These are phyloP conservation scores for Leptinotarsa lineolata DNA, from an alignment of 1,140 invertebrate genomes.

Conservation along the genomic window DNA sequence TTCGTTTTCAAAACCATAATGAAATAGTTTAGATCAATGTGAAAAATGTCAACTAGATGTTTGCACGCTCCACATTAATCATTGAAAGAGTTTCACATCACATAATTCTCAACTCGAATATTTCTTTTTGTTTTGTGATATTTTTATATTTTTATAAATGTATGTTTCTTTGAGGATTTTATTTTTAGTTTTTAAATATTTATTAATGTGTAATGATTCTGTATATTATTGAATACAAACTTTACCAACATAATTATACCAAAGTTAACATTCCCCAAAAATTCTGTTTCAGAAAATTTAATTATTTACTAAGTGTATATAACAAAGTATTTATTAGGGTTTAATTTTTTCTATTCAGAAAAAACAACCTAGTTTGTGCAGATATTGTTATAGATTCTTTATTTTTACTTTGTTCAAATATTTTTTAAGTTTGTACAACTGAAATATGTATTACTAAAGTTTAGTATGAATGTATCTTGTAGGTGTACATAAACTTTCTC, in stretches of 20 bases:
- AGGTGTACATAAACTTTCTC: slow-evolving; percentile 29
- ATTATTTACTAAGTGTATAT: slow-evolving; percentile 54
- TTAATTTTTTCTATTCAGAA: slow-evolving; percentile 38
- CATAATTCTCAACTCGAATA: slow-evolving; percentile 25
- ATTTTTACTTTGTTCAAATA: slow-evolving; percentile 41
- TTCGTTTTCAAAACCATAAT: not conserved
- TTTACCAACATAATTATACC: slow-evolving; percentile 59
- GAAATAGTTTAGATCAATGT: slow-evolving; percentile 6
- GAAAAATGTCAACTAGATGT: slow-evolving; percentile 35
- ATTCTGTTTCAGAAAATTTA: slow-evolving; percentile 51
- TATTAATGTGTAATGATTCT: slow-evolving; percentile 37
- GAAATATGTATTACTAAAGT: slow-evolving; percentile 45
- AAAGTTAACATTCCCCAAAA: slow-evolving; percentile 60
- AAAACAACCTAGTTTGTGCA: slow-evolving; percentile 28
- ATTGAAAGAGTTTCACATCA: slow-evolving; percentile 27
- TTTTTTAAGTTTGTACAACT: slow-evolving; percentile 44
- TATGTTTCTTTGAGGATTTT: slow-evolving; percentile 39
- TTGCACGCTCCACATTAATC: slow-evolving; percentile 30
- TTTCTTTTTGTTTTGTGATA: slow-evolving; percentile 37
- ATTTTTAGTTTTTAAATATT: slow-evolving; percentile 42
- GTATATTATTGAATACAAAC: slow-evolving; percentile 48
- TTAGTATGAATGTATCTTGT: slow-evolving; percentile 33
- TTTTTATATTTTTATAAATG: slow-evolving; percentile 43
- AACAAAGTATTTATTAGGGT: slow-evolving; percentile 52
- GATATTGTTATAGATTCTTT: slow-evolving; percentile 46